These are phyloP conservation scores for Crematogaster levior DNA, from an alignment of 2,888 invertebrate genomes.

Conservation along the genomic window DNA sequence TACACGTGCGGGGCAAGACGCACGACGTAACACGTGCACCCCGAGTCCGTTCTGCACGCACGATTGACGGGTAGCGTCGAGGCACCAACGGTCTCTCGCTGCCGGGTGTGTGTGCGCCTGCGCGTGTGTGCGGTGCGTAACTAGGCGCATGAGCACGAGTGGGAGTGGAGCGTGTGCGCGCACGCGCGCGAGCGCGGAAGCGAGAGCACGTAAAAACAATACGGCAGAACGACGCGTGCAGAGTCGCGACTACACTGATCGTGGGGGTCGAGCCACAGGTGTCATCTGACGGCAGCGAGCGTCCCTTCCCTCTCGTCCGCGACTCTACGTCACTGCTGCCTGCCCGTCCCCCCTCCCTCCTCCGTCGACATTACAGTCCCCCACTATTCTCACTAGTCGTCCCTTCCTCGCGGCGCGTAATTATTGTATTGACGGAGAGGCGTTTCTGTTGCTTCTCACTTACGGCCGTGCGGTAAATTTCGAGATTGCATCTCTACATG, in stretches of 20 bases:
- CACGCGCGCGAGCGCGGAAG: slow-evolving; percentile 47
- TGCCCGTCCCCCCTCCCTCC: slow-evolving; percentile 36
- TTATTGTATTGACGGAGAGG: background rate
- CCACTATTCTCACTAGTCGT: background rate
- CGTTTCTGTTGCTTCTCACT: background rate
- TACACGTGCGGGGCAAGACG: slow-evolving; percentile 25
- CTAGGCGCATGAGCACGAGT: slow-evolving; percentile 16
- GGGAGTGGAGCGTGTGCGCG: slow-evolving; percentile 29
- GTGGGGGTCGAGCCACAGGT: slow-evolving; percentile 82
- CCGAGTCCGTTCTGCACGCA: background rate
- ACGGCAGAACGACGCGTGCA: slow-evolving; percentile 80
- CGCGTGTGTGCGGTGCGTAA: slow-evolving; percentile 5
- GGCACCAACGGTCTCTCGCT: slow-evolving; percentile 1
- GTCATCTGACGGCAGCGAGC: slow-evolving; percentile 78
- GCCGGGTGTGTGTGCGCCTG: background rate
- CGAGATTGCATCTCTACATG: too few relatives aligned
- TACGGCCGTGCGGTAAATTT: background rate
- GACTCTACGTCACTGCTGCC: slow-evolving; percentile 21
- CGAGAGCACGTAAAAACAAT: slow-evolving; percentile 75
- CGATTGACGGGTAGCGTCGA: too few relatives aligned
- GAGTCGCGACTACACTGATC: slow-evolving; percentile 84
- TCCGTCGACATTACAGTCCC: slow-evolving; percentile 7
- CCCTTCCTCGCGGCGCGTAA: background rate
- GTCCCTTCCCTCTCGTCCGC: slow-evolving; percentile 59
- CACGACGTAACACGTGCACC: background rate